Evolutionary conservation across 2,113 vertebrate species (phyloP).

Genomic region (Ochotona princeps): DNA sequence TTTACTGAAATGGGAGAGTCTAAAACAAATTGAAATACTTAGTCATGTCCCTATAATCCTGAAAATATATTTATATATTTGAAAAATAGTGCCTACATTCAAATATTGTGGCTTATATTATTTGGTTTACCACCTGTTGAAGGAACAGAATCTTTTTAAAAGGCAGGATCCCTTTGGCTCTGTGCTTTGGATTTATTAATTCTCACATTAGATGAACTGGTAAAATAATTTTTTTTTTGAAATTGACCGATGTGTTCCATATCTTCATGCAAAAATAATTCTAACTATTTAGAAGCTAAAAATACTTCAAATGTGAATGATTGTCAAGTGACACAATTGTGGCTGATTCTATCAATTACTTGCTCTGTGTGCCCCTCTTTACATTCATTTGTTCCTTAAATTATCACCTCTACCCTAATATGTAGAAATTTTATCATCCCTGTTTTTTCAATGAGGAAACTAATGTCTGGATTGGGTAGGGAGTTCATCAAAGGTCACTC

Average conservation of each 20-base stretch:
- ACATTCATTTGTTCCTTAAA: neutral
- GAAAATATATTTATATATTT: conserved; percentile 35
- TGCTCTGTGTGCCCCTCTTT: neutral
- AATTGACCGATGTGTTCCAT: neutral
- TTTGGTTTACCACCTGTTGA: neutral
- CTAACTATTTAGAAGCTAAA: conserved; percentile 13
- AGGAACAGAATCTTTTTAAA: conserved; percentile 23
- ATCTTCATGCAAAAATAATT: neutral
- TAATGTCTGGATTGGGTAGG: neutral
- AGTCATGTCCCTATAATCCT: neutral
- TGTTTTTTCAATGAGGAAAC: neutral
- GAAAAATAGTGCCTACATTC: conserved; percentile 26
- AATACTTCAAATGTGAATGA: neutral
- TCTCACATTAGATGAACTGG: neutral
- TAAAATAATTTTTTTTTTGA: conserved; percentile 15
- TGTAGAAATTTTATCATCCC: neutral
- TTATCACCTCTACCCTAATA: neutral
- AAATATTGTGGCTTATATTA: neutral
- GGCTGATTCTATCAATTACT: neutral
- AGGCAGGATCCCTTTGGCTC: neutral
- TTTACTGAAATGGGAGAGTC: conserved; percentile 32
- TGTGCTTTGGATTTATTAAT: conserved; percentile 8
- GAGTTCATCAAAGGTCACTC: neutral
- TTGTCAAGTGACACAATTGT: neutral
- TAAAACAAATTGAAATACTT: conserved; percentile 24